Percentiles rank a stretch among this genome's conserved stretches.
phyloP scores from a whole-genome alignment of 2,797 vertebrate species.

The Peromyscus eremicus region DNA sequence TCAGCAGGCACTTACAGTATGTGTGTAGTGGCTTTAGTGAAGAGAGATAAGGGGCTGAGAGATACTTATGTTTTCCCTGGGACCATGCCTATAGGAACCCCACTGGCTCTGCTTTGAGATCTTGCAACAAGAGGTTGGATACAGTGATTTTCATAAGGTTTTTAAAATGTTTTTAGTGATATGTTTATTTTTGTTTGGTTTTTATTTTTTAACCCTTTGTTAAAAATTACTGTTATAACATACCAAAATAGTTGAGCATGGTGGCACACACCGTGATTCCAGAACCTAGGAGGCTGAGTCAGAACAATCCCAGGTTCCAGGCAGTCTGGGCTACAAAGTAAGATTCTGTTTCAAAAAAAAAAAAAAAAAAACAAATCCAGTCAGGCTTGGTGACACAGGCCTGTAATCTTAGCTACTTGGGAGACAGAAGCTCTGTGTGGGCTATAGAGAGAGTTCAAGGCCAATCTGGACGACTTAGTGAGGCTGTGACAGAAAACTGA shows the following conservation, averaged over 20 bases:
- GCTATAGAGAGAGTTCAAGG: not conserved
- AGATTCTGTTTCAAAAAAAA: not conserved
- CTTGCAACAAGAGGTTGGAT: not conserved
- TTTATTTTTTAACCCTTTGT: not conserved
- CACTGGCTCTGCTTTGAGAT: not conserved
- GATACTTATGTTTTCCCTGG: not conserved
- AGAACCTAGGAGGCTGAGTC: not conserved
- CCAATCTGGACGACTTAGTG: not conserved
- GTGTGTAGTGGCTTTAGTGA: not conserved
- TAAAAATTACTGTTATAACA: conserved; percentile 29
- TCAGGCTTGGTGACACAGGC: not conserved
- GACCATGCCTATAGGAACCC: not conserved
- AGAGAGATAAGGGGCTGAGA: not conserved
- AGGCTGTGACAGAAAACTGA: not conserved
- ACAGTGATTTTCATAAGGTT: not conserved
- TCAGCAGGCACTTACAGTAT: not conserved
- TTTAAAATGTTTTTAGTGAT: not conserved
- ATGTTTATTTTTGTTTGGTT: conserved; percentile 1
- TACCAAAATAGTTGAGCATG: not conserved
- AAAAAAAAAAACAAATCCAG: not conserved
- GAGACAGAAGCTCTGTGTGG: not conserved
- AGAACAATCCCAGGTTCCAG: not conserved
- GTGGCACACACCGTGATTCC: not conserved
- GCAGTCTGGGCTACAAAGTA: not conserved
- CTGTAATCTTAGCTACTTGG: not conserved